Conservation (phyloP, 2,113 vertebrate species). For the Xenotilapia leptura region DNA sequence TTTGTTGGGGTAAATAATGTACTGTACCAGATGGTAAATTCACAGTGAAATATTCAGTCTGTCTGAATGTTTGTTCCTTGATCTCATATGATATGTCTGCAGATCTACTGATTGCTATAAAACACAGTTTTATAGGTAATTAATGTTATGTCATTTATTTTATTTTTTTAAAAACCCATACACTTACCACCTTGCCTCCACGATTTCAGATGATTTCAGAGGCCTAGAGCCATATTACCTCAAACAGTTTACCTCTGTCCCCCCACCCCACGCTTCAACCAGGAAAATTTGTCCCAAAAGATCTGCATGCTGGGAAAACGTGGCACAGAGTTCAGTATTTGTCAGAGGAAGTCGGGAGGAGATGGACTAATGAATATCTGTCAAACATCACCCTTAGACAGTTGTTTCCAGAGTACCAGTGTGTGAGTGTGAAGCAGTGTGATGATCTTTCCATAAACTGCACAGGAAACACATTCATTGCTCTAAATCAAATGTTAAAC, state of each 20-base stretch:
- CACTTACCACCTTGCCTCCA: not conserved
- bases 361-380: slow-evolving; percentile 9
- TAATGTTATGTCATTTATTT: not conserved
- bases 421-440: not conserved
- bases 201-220: not conserved
- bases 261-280: not conserved
- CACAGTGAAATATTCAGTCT: not conserved
- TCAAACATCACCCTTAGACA: not conserved
- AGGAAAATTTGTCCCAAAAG: not conserved
- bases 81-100: not conserved
- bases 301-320: not conserved
- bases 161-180: not conserved
- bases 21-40: not conserved
- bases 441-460: not conserved
- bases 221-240: not conserved
- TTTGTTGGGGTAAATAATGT: not conserved
- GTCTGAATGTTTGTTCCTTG: not conserved
- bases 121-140: not conserved
- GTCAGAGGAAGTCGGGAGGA: slow-evolving; percentile 15
- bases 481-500: not conserved
- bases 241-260: not conserved
- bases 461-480: not conserved
- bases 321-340: slow-evolving; percentile 21
- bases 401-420: not conserved
- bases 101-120: not conserved